Base-by-base conservation (phyloP, 2,797 vertebrate species). In the Phataginus tricuspis region DNA sequence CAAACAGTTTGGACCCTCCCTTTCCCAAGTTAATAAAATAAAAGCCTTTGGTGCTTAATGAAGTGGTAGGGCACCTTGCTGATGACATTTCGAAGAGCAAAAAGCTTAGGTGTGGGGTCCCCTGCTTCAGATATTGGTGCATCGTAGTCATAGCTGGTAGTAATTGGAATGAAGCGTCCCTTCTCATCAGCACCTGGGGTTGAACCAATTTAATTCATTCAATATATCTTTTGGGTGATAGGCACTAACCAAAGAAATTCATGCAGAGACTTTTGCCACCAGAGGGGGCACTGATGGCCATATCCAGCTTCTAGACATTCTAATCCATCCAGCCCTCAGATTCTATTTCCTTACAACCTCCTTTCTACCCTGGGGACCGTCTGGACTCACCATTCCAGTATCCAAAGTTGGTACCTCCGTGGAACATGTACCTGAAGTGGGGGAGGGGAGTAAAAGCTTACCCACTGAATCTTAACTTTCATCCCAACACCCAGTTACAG, bases 61-160 rank as follows among this genome's bases (percentile, higher is more conserved):
- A 88, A 93, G 68, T 95, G 59, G 74, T 71, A 69, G 88, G 11
- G 83, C 98, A 99, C 99, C 99, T 99, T 98, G 97, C 99, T 99
- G 97, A 99, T 99, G 96, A 99, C 98, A 0, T 98, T 98, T 97
- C 99, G 99, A 97, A 99, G 98, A 92, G 99, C 99, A 97, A 99
- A 97, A 82, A 99, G 98, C 98, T 99, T 99, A 96, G 99, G 99
- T 0, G 99, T 99, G 88, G 99, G 99, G 98, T 99, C 99, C 95
- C 99, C 99, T 1, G 99, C 99, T 97, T 99, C 99, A 0, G 99
- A 99, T 95, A 99, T 98, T 1, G 99, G 99, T 16, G 99, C 99
- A 31, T 99, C 98, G 0, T 99, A 99, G 98, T 99, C 99, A 6
- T 99, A 99, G 98, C 99, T 99, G 66, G 99, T 99, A 94, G 99